These are phyloP conservation scores for Clarias fuscus DNA, from an alignment of 2,797 vertebrate species.

Conservation along the genomic window DNA sequence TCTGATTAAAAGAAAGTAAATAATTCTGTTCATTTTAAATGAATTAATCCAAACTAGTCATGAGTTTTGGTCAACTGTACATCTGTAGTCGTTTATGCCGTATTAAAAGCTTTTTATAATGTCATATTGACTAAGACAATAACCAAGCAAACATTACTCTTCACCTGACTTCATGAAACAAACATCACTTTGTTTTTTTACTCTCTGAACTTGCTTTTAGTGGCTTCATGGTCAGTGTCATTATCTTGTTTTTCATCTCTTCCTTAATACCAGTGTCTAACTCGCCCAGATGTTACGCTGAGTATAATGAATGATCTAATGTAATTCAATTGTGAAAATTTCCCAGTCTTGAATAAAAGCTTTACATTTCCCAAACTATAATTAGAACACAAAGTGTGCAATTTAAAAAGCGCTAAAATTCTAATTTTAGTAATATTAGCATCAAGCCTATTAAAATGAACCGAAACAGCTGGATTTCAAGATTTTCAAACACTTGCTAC, in stretches of 20 bases:
- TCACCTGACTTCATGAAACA: neutral
- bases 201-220: neutral
- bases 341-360: neutral
- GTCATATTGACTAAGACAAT: neutral
- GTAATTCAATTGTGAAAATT: neutral
- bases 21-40: neutral
- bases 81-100: neutral
- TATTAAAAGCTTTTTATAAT: neutral
- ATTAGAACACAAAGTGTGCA: neutral
- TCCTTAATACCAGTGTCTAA: neutral
- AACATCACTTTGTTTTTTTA: no score
- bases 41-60: neutral
- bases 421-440: neutral
- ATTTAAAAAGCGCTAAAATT: constrained; percentile 1
- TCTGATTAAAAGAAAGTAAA: neutral
- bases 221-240: neutral
- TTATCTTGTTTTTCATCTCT: neutral
- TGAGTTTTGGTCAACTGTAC: neutral
- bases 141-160: neutral
- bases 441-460: neutral
- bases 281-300: neutral
- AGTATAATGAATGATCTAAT: neutral
- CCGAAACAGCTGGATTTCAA: constrained; percentile 1
- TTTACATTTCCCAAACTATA: constrained; percentile 3
- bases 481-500: constrained; percentile 49